phyloP scores from a whole-genome alignment of 2,113 vertebrate genomes.

The Chloebia gouldiae region DNA sequence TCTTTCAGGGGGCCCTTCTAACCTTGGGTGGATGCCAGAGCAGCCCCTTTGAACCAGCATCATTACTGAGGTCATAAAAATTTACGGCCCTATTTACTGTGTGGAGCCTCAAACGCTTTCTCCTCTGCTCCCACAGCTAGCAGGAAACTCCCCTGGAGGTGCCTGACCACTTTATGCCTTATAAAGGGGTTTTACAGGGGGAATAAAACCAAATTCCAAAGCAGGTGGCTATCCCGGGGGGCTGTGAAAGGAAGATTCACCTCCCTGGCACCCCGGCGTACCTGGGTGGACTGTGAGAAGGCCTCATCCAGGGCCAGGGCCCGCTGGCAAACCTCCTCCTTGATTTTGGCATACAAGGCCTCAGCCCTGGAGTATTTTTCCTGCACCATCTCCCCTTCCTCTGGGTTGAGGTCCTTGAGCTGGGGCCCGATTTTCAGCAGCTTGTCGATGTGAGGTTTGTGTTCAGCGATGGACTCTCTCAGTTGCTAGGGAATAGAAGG shows the following conservation, averaged over 20 bases:
- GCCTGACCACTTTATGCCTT: neutral
- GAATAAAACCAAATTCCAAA: neutral
- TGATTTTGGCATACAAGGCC: conserved; percentile 84
- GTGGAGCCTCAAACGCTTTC: neutral
- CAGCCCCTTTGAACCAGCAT: conserved; percentile 24
- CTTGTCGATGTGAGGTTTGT: conserved; percentile 98
- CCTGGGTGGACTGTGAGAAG: conserved; percentile 92
- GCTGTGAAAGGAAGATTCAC: neutral
- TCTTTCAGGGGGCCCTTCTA: neutral
- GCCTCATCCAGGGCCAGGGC: conserved; percentile 90
- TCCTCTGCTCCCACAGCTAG: neutral
- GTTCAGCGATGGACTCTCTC: conserved; percentile 93
- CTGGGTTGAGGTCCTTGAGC: conserved; percentile 87
- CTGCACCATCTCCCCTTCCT: conserved; percentile 86
- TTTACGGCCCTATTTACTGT: neutral
- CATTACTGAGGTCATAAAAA: neutral
- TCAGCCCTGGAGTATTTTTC: conserved; percentile 83
- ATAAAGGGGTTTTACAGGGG: neutral
- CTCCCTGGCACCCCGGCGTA: conserved; percentile 28
- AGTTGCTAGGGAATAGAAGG: conserved; percentile 79
- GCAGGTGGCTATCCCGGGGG: neutral
- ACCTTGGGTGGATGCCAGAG: neutral
- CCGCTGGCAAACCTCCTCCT: conserved; percentile 89
- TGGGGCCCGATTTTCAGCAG: conserved; percentile 96
- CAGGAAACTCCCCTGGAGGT: neutral